Base-by-base conservation (phyloP, 2,113 vertebrate genomes). In the Rattus norvegicus region DNA sequence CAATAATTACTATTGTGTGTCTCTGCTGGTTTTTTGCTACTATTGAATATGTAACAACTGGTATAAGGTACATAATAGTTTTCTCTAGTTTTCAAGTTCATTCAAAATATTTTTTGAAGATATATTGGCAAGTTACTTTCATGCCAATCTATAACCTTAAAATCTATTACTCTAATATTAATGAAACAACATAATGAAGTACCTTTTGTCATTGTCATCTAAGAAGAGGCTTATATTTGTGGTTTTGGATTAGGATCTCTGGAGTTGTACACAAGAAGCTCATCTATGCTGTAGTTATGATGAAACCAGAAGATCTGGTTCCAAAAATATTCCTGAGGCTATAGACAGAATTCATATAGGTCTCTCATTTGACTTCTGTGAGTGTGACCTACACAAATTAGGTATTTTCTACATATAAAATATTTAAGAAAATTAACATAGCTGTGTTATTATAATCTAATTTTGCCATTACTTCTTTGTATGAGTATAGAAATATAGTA, bases 161-260 rank as follows among this genome's bases (percentile, higher is more conserved):
- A 95, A 81, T 95, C 17, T 72, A 33, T 86, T 76, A 90, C n/a
- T 89, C 94, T 65, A 96, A 43, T 43, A 94, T 91, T 86, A 94
- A 95, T 91, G 43, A 59, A 95, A 88, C 36, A 95, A 93, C 73
- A 36, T 81, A 65, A 95, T 95, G 28, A 88, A 52, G 2, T 54
- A 92, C 7, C 65, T 92, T 92, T 61, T 83, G 28, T 94, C 43
- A 56, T 9, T 49, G 22, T 19, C 28, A 96, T 85, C 79, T 91
- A 88, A 73, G 12, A 67, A 90, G 39, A 90, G 76, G 12, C 20
- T 69, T 92, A 54, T 33, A 30, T 90, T 26, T 39, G 69, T 92
- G 39, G 5, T 56, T 80, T 39, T 92, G 19, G 16, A 28, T 67
- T 13, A 79, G 47, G 16, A 79, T 93, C n/a, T 92, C 43, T 91